Evolutionary conservation across 2,113 vertebrate genomes (phyloP).

Genomic region (Aythya baeri): DNA sequence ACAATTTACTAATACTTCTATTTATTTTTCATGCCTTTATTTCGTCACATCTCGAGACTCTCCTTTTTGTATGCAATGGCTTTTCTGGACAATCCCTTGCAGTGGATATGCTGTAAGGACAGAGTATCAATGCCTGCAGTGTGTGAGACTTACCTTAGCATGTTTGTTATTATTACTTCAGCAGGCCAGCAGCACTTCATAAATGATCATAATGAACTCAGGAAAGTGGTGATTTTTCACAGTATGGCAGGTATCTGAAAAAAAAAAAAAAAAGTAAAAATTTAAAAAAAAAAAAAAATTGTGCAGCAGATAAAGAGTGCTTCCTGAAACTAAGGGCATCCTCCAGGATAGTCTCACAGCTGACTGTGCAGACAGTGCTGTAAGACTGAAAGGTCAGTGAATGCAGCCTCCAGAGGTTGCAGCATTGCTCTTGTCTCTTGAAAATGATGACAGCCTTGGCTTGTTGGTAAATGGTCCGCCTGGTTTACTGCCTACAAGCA

Average conservation of each 20-base stretch:
- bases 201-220: not conserved
- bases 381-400: not conserved
- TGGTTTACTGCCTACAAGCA: not conserved
- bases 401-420: not conserved
- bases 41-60: not conserved
- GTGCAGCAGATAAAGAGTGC: fast-evolving
- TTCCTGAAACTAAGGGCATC: not conserved
- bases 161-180: constrained; percentile 16
- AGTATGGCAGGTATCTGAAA: not conserved
- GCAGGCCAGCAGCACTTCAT: not conserved
- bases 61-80: not conserved
- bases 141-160: not conserved
- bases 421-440: not conserved
- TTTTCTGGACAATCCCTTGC: not conserved
- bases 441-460: constrained; percentile 8
- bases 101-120: not conserved
- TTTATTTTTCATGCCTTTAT: not conserved
- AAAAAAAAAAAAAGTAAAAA: too few relatives aligned
- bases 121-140: not conserved
- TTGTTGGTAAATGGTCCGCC: not conserved
- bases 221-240: not conserved
- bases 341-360: not conserved
- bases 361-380: not conserved
- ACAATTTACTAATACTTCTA: not conserved
- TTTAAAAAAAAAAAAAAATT: not conserved